Conservation (phyloP, 2,113 vertebrate genomes). For the Jacana jacana region DNA sequence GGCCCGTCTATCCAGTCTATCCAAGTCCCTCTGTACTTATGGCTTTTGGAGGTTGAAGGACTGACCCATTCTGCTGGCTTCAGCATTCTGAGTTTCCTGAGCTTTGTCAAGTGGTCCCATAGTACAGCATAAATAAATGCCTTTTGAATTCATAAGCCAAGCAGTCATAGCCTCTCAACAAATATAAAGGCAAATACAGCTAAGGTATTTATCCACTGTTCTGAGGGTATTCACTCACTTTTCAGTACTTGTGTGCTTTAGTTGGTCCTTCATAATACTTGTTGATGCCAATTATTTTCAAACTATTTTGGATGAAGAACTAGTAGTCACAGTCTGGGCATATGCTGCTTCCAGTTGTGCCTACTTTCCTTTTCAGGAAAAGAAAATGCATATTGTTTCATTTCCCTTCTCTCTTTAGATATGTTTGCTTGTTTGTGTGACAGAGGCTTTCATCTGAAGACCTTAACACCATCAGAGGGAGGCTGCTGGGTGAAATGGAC, state of each 20-base stretch:
- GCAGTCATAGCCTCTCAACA: neutral
- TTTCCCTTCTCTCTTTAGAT: neutral
- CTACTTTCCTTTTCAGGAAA: neutral
- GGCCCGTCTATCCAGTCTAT: no score
- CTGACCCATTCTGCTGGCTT: neutral
- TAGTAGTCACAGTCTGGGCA: neutral
- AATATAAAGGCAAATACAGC: neutral
- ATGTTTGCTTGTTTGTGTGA: neutral
- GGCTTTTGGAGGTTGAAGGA: neutral
- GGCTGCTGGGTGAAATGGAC: neutral
- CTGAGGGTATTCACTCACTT: conserved; percentile 5
- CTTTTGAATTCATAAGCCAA: neutral
- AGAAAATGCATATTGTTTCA: neutral
- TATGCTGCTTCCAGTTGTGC: neutral
- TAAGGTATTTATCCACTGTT: neutral
- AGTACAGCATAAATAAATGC: neutral
- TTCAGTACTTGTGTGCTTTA: neutral
- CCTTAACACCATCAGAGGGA: neutral
- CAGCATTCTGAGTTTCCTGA: neutral
- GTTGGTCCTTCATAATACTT: conserved; percentile 11
- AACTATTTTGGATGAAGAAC: conserved; percentile 9
- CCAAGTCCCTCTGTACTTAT: no score
- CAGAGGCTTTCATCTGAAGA: neutral
- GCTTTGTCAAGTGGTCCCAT: neutral
- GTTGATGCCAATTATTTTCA: conserved; percentile 20